These are phyloP conservation scores for Empis livida DNA, from an alignment of 2,888 invertebrate species.

Conservation along the genomic window DNA sequence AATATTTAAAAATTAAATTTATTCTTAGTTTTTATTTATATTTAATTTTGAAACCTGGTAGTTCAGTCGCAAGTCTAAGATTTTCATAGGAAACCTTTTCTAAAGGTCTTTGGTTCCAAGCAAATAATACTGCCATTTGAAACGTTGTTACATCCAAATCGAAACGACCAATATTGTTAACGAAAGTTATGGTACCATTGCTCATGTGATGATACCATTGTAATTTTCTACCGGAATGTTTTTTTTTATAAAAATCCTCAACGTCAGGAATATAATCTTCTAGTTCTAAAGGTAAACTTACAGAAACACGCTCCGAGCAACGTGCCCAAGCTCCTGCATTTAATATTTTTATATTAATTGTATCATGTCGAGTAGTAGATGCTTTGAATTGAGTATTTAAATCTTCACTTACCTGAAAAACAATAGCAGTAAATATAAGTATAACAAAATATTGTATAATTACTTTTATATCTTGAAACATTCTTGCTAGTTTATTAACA, in stretches of 20 bases:
- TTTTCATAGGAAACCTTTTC: slow-evolving; percentile 96
- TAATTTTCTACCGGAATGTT: slow-evolving; percentile 93
- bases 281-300: slow-evolving; percentile 90
- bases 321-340: slow-evolving; percentile 97
- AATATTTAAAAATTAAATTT: neutral
- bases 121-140: slow-evolving; percentile 98
- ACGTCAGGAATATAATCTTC: slow-evolving; percentile 99
- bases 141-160: slow-evolving; percentile 98
- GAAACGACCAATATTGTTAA: slow-evolving; percentile 82
- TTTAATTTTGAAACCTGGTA: slow-evolving; percentile 48
- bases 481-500: slow-evolving; percentile 93
- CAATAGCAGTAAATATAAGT: neutral
- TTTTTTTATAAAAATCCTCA: slow-evolving; percentile 95
- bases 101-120: slow-evolving; percentile 93
- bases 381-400: slow-evolving; percentile 85
- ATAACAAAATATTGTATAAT: slow-evolving; percentile 10
- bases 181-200: slow-evolving; percentile 95
- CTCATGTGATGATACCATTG: slow-evolving; percentile 99
- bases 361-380: slow-evolving; percentile 67
- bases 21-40: neutral
- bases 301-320: slow-evolving; percentile 86
- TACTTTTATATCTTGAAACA: slow-evolving; percentile 97
- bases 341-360: slow-evolving; percentile 95
- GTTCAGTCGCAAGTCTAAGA: slow-evolving; percentile 86
- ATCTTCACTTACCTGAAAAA: slow-evolving; percentile 63